A percentile compares a stretch with the other conserved stretches of the same genome.
These are phyloP conservation scores for Jaculus jaculus DNA, from an alignment of 2,113 vertebrate species.

Conservation along the genomic window DNA sequence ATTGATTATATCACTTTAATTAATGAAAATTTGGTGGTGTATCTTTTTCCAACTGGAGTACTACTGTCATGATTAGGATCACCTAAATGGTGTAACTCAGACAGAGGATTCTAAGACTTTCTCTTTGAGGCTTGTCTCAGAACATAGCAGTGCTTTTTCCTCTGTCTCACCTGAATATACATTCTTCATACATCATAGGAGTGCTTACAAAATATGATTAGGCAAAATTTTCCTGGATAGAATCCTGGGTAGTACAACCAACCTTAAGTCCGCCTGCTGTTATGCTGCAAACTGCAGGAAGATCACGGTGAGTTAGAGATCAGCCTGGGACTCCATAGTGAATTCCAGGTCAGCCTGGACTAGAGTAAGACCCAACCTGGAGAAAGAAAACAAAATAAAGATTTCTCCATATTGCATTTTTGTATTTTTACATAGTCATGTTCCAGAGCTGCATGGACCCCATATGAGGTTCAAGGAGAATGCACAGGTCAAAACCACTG, in stretches of 20 bases:
- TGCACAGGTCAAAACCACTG: background rate
- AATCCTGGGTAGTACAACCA: background rate
- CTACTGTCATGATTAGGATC: background rate
- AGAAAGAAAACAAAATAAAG: too few species aligned
- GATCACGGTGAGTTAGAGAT: too few species aligned
- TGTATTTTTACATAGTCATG: background rate
- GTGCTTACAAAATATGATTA: constrained; percentile 27
- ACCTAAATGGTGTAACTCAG: background rate
- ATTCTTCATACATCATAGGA: background rate
- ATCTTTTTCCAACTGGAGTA: background rate
- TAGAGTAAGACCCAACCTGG: too few species aligned
- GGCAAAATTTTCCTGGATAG: constrained; percentile 3
- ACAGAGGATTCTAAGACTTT: background rate
- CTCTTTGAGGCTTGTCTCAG: background rate
- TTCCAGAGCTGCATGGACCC: background rate
- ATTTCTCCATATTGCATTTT: background rate
- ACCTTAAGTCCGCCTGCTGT: background rate
- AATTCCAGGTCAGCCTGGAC: too few species aligned
- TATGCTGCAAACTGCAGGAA: too few species aligned
- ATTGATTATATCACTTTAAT: background rate
- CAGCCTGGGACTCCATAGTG: too few species aligned
- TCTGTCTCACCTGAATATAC: background rate
- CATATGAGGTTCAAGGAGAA: background rate
- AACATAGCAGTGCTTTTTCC: background rate
- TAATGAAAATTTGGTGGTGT: background rate